Evolutionary conservation across 2,888 invertebrate species (phyloP).

Genomic region (Dicyrtomina minuta): DNA sequence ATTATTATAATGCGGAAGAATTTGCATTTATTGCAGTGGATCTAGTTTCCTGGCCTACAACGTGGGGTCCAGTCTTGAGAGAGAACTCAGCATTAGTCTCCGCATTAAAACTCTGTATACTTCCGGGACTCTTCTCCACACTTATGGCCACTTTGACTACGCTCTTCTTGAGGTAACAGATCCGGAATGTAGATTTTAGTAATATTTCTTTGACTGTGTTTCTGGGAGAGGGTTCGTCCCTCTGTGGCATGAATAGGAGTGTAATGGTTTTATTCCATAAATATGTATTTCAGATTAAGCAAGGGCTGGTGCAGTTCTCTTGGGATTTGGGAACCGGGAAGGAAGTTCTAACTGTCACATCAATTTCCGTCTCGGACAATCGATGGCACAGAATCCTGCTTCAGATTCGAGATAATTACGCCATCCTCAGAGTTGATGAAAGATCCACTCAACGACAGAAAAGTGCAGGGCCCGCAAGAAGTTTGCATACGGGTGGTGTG

Average conservation of each 20-base stretch:
- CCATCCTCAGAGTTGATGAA: constrained; percentile 51
- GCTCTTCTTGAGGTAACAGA: constrained; percentile 74
- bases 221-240: no score
- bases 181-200: no score
- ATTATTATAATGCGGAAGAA: constrained; percentile 13
- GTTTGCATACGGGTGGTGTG: constrained; percentile 51
- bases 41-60: constrained; percentile 52
- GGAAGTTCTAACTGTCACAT: constrained; percentile 75
- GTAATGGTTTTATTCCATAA: constrained; percentile 1
- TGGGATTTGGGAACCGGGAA: constrained; percentile 92
- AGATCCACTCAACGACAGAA: constrained; percentile 51
- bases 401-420: constrained; percentile 51
- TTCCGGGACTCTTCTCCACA: constrained; percentile 81
- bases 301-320: constrained; percentile 83
- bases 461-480: constrained; percentile 50
- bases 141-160: constrained; percentile 83
- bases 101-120: constrained; percentile 79
- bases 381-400: constrained; percentile 71
- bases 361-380: constrained; percentile 77
- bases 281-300: constrained; percentile 66
- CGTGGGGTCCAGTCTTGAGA: constrained; percentile 62
- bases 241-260: background rate
- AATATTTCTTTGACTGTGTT: no score
- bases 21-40: constrained; percentile 43
- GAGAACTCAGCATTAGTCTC: constrained; percentile 75